Conservation (phyloP, 2,797 vertebrate species). For the Hirundo rustica region DNA sequence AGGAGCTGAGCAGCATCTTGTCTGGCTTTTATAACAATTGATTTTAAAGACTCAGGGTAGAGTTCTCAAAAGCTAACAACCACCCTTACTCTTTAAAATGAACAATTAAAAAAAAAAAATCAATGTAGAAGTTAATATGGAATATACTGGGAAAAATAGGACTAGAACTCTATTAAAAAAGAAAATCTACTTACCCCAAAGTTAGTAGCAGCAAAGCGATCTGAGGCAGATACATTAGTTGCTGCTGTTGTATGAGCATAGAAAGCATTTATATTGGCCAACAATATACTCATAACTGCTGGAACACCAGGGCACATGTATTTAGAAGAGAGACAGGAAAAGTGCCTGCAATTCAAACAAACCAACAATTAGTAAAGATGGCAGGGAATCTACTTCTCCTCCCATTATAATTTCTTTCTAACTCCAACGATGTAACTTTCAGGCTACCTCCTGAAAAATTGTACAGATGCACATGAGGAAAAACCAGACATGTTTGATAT, state of each 20-base stretch:
- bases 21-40: neutral
- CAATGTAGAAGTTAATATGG: neutral
- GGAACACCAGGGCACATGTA: conserved; percentile 98
- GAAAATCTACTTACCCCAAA: conserved; percentile 86
- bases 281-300: conserved; percentile 94
- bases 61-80: neutral
- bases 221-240: conserved; percentile 93
- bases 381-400: neutral
- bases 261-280: conserved; percentile 97
- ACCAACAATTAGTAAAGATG: neutral
- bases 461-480: neutral
- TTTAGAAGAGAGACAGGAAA: conserved; percentile 96
- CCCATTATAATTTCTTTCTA: neutral
- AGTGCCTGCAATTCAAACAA: conserved; percentile 84
- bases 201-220: conserved; percentile 95
- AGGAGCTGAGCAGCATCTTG: neutral
- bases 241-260: conserved; percentile 92
- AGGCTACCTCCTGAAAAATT: neutral
- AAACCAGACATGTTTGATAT: neutral
- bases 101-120: neutral
- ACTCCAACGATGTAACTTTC: neutral
- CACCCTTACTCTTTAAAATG: neutral
- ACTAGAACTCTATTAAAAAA: neutral
- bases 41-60: neutral
- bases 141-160: neutral